Conservation (phyloP, 2,113 vertebrate species). For the Bubo scandiacus region DNA sequence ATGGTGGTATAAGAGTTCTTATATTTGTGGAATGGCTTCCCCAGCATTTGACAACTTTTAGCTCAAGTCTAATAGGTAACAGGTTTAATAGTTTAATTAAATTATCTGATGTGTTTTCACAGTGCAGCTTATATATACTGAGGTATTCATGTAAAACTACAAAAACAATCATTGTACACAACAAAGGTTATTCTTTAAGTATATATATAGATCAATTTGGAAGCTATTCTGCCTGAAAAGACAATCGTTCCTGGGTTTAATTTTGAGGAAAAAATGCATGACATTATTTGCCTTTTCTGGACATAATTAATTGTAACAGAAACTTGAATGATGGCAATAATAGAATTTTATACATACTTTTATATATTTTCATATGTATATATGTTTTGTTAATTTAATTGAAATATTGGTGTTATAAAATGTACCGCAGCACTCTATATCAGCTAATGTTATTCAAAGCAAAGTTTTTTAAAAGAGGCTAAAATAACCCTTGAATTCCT, state of each 20-base stretch:
- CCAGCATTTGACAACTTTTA: background rate
- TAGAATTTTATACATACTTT: background rate
- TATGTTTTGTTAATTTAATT: background rate
- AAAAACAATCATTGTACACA: background rate
- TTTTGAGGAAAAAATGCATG: background rate
- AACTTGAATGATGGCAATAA: background rate
- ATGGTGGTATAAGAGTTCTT: background rate
- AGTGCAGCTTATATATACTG: background rate
- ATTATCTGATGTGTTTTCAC: slow-evolving; percentile 5
- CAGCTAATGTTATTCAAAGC: background rate
- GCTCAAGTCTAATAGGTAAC: background rate
- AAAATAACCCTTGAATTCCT: background rate
- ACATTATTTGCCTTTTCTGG: background rate
- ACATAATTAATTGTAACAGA: background rate
- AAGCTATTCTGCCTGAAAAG: background rate
- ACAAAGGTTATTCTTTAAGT: background rate
- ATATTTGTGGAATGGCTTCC: background rate
- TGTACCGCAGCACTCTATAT: background rate
- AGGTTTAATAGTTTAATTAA: background rate
- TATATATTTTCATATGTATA: background rate
- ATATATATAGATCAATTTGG: background rate
- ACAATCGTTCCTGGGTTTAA: background rate
- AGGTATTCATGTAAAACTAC: background rate
- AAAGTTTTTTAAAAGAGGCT: background rate
- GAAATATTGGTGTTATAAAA: background rate